These are phyloP conservation scores for Charina bottae DNA, from an alignment of 2,113 vertebrate species.

Conservation along the genomic window DNA sequence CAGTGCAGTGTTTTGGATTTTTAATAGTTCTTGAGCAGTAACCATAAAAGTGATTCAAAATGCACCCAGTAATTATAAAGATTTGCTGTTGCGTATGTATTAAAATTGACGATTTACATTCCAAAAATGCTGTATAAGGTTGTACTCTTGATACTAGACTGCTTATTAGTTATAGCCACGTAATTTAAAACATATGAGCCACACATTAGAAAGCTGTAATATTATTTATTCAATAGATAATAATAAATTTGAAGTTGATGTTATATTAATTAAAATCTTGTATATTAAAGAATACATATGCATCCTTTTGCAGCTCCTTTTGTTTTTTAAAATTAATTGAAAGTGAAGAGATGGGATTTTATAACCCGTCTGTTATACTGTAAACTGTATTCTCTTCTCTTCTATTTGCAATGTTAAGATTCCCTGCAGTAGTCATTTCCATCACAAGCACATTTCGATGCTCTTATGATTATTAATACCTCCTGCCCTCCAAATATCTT, in stretches of 20 bases:
- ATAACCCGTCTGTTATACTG: neutral
- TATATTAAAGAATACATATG: conserved; percentile 62
- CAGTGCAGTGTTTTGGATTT: conserved; percentile 77
- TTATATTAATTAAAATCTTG: conserved; percentile 72
- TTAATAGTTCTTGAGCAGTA: conserved; percentile 77
- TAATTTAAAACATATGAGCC: conserved; percentile 75
- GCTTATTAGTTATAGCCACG: conserved; percentile 78
- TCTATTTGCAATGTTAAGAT: conserved; percentile 2
- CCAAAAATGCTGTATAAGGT: conserved; percentile 68
- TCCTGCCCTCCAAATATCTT: neutral
- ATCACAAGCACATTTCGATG: neutral
- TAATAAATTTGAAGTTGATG: conserved; percentile 71
- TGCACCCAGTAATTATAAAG: conserved; percentile 80
- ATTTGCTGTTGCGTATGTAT: conserved; percentile 78
- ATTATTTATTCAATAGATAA: conserved; percentile 77
- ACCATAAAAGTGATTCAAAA: conserved; percentile 83
- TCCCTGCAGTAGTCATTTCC: conserved; percentile 7
- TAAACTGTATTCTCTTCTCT: neutral
- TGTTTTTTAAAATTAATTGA: conserved; percentile 60
- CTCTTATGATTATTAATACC: neutral
- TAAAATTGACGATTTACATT: conserved; percentile 79
- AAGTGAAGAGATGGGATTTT: conserved; percentile 43
- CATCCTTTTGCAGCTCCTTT: conserved; percentile 64
- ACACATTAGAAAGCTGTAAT: conserved; percentile 70
- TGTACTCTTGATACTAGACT: conserved; percentile 68